Evolutionary conservation across 2,888 invertebrate genomes (phyloP).

Genomic region (Erpobdella octoculata): DNA sequence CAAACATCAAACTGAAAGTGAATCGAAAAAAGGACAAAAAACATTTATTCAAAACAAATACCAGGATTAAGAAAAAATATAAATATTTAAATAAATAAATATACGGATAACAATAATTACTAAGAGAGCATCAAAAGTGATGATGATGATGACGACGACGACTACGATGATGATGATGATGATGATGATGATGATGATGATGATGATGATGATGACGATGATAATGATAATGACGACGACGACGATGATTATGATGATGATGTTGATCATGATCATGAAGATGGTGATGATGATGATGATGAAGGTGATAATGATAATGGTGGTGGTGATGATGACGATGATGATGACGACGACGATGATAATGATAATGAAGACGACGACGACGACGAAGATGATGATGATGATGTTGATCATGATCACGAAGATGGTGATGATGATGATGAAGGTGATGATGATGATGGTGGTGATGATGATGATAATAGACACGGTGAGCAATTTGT

Average conservation of each 20-base stretch:
- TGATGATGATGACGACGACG: constrained; percentile 24
- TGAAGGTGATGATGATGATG: too few relatives aligned
- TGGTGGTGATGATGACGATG: background rate
- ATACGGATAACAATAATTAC: too few relatives aligned
- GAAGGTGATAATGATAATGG: background rate
- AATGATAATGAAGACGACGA: background rate
- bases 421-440: too few relatives aligned
- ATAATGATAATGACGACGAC: constrained; percentile 9
- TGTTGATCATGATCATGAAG: background rate
- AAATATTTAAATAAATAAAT: too few relatives aligned
- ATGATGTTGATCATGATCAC: too few relatives aligned
- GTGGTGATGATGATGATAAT: too few relatives aligned
- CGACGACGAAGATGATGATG: background rate
- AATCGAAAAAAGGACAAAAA: too few relatives aligned
- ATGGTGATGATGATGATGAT: background rate
- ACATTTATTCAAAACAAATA: too few relatives aligned
- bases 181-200: constrained; percentile 27
- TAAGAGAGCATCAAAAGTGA: too few relatives aligned
- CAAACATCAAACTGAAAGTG: too few relatives aligned
- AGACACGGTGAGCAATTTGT: too few relatives aligned
- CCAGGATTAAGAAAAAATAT: too few relatives aligned
- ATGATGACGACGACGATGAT: background rate
- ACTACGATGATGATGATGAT: constrained; percentile 25
- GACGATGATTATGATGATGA: background rate
- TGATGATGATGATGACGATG: constrained; percentile 25